Evolutionary conservation across 35 echinoderm and acorn worm genomes (phyloP).

Genomic region (Eucidaris tribuloides): DNA sequence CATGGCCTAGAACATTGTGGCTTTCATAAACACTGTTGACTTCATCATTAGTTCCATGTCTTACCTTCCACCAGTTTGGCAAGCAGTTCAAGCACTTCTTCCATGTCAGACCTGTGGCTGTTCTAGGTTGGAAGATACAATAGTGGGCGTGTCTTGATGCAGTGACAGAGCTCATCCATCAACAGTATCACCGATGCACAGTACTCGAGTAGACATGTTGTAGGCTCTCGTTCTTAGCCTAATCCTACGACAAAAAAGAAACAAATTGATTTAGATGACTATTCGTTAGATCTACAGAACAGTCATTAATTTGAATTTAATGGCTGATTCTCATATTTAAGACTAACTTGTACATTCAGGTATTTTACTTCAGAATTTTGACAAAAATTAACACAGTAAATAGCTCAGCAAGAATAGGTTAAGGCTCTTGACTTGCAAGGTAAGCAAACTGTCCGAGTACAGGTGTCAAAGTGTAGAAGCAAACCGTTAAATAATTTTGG

Average conservation of each 20-base stretch:
- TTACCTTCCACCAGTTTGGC: slow-evolving; percentile 84
- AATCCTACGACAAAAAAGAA: slow-evolving; percentile 35
- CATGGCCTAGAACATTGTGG: background rate
- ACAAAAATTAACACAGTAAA: too few species aligned
- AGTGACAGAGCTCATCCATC: slow-evolving; percentile 58
- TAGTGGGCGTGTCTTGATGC: slow-evolving; percentile 42
- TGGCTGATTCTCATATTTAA: too few species aligned
- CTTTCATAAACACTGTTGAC: background rate
- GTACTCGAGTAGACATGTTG: slow-evolving; percentile 86
- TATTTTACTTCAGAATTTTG: too few species aligned
- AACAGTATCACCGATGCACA: slow-evolving; percentile 71
- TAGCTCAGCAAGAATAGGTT: too few species aligned
- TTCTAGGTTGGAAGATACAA: slow-evolving; percentile 71
- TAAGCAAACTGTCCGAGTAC: too few species aligned
- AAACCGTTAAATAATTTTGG: too few species aligned
- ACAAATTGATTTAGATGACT: background rate
- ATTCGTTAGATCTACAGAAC: background rate
- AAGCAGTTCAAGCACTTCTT: slow-evolving; percentile 53
- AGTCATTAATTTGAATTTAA: too few species aligned
- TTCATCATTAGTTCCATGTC: background rate
- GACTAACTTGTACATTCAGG: too few species aligned
- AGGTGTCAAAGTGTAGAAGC: too few species aligned
- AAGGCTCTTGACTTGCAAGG: too few species aligned
- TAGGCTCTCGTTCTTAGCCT: slow-evolving; percentile 48
- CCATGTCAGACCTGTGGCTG: slow-evolving; percentile 67